phyloP scores from a whole-genome alignment of 2,113 vertebrate genomes.

The Tauraco erythrolophus region DNA sequence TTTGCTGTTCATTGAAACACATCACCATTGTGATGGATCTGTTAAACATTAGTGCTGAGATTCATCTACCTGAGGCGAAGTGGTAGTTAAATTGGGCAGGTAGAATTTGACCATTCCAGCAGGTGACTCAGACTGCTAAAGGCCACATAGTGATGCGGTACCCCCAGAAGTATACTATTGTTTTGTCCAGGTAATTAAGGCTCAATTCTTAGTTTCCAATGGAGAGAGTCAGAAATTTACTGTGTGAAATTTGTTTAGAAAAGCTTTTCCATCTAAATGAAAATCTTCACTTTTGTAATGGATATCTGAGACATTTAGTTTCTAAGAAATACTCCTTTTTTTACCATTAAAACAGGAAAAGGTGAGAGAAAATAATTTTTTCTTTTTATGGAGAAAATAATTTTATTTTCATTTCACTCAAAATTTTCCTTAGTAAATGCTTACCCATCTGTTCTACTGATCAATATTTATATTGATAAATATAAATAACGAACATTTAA shows the following conservation, averaged over 20 bases:
- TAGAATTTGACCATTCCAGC: not conserved
- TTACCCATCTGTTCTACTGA: not conserved
- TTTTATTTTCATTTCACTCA: not conserved
- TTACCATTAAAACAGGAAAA: not conserved
- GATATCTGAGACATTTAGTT: not conserved
- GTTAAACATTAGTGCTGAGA: not conserved
- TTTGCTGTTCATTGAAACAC: not conserved
- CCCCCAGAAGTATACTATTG: not conserved
- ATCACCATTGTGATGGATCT: not conserved
- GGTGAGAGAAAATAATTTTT: not conserved
- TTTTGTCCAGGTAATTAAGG: not conserved
- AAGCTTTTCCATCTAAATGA: not conserved
- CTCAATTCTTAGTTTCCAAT: not conserved
- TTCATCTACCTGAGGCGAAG: not conserved
- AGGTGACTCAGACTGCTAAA: not conserved
- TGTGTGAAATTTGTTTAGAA: not conserved
- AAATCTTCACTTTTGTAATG: not conserved
- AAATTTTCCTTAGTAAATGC: not conserved
- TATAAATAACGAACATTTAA: not conserved
- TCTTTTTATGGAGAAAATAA: not conserved
- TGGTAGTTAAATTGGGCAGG: not conserved
- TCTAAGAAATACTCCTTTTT: not conserved
- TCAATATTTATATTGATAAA: slow-evolving; percentile 12
- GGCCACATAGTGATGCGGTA: not conserved
- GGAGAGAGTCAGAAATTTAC: not conserved